phyloP scores from a whole-genome alignment of 2,113 vertebrate genomes.

The Crotalus horridus region DNA sequence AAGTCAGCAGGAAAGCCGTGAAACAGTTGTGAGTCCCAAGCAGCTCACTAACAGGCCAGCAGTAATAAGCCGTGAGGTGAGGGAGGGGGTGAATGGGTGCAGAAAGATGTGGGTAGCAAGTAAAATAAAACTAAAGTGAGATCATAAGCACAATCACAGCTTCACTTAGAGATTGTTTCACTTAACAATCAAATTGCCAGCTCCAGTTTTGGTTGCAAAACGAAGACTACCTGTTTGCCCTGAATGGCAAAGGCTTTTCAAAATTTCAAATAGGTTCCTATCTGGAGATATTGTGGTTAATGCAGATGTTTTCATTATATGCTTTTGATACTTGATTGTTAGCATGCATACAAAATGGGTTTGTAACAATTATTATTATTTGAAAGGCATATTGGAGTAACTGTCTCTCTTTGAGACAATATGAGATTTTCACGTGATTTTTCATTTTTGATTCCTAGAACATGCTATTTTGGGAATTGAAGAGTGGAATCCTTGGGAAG shows the following conservation, averaged over 20 bases:
- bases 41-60: no score
- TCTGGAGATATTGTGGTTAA: not conserved
- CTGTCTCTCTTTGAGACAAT: not conserved
- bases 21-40: no score
- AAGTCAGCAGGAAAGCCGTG: no score
- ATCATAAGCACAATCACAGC: no score
- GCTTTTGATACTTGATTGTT: not conserved
- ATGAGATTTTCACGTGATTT: not conserved
- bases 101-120: not conserved
- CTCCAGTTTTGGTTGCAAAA: not conserved
- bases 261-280: not conserved
- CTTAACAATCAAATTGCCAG: not conserved
- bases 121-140: no score
- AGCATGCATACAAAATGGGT: not conserved
- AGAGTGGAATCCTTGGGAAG: slow-evolving; percentile 97
- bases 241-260: not conserved
- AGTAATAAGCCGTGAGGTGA: not conserved
- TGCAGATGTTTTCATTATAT: not conserved
- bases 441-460: slow-evolving; percentile 51
- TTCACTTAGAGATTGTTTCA: not conserved
- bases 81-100: not conserved
- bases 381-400: not conserved
- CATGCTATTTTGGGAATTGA: slow-evolving; percentile 60
- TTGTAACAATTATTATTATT: not conserved
- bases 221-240: not conserved